These are phyloP conservation scores for Sus scrofa DNA, from an alignment of 2,113 vertebrate genomes.

Conservation along the genomic window DNA sequence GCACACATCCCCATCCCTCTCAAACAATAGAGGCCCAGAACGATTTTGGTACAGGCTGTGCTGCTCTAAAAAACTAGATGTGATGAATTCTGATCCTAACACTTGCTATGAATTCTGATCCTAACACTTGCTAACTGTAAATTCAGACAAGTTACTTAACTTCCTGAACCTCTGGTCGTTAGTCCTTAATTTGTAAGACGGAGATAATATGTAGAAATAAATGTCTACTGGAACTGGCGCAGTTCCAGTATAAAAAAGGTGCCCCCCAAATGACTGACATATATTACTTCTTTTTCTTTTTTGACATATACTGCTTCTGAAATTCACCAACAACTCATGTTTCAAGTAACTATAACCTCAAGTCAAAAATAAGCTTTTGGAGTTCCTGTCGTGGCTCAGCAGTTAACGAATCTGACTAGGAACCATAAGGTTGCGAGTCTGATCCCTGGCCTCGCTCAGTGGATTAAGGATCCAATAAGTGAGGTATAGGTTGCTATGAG, in stretches of 20 bases:
- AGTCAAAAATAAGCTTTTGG: not conserved
- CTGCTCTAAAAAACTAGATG: not conserved
- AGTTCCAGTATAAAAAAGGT: not conserved
- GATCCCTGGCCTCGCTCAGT: too few relatives aligned
- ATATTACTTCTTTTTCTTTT: too few relatives aligned
- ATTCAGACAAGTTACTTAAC: not conserved
- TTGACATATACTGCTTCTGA: not conserved
- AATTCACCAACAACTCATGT: not conserved
- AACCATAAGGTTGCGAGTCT: too few relatives aligned
- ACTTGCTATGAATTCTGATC: not conserved
- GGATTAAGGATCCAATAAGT: too few relatives aligned
- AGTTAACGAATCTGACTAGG: too few relatives aligned
- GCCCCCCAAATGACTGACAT: too few relatives aligned
- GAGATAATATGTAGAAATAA: not conserved
- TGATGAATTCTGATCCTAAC: not conserved
- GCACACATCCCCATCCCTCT: not conserved
- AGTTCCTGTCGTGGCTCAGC: too few relatives aligned
- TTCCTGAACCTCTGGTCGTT: not conserved
- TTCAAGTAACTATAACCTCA: not conserved
- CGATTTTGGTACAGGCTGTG: not conserved
- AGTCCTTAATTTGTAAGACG: not conserved
- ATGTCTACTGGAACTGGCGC: not conserved
- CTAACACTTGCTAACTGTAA: not conserved
- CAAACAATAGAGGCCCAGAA: not conserved
- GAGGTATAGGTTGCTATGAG: too few relatives aligned